Evolutionary conservation across 2,888 invertebrate species (phyloP).

Genomic region (Rhagophthalmus giganteus): DNA sequence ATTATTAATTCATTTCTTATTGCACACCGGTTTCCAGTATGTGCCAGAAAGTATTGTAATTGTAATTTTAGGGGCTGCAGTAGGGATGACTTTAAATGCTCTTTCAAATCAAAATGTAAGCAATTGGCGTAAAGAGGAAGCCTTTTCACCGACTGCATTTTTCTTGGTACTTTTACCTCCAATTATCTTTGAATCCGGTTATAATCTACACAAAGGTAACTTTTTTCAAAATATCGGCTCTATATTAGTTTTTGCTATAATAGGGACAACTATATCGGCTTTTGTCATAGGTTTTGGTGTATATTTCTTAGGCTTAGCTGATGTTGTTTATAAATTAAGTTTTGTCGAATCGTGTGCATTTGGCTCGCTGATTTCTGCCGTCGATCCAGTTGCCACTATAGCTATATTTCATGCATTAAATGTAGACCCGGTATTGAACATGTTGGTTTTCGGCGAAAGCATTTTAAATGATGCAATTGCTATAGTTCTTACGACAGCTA

Average conservation of each 20-base stretch:
- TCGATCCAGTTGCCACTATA: constrained; percentile 98
- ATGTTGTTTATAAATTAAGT: constrained; percentile 87
- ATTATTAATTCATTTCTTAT: constrained; percentile 89
- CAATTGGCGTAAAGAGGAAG: constrained; percentile 96
- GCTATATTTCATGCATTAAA: constrained; percentile 98
- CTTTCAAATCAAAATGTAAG: constrained; percentile 87
- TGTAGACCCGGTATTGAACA: constrained; percentile 96
- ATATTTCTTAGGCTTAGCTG: constrained; percentile 89
- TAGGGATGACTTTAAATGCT: constrained; percentile 87
- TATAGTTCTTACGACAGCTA: constrained; percentile 93
- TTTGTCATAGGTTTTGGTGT: constrained; percentile 96
- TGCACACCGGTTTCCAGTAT: constrained; percentile 94
- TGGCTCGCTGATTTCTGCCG: constrained; percentile 96
- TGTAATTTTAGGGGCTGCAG: constrained; percentile 90
- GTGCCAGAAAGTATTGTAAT: constrained; percentile 97
- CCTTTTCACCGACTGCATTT: constrained; percentile 97
- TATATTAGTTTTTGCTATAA: constrained; percentile 94
- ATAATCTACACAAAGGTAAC: constrained; percentile 97
- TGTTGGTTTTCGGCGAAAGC: constrained; percentile 97
- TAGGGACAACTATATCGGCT: constrained; percentile 96
- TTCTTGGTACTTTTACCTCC: constrained; percentile 95
- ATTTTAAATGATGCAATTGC: constrained; percentile 98
- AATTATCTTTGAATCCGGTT: constrained; percentile 98
- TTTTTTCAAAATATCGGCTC: constrained; percentile 98
- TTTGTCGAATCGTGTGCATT: constrained; percentile 99